Base-by-base conservation (phyloP, 2,113 vertebrate genomes). In the Tringa solitaria region DNA sequence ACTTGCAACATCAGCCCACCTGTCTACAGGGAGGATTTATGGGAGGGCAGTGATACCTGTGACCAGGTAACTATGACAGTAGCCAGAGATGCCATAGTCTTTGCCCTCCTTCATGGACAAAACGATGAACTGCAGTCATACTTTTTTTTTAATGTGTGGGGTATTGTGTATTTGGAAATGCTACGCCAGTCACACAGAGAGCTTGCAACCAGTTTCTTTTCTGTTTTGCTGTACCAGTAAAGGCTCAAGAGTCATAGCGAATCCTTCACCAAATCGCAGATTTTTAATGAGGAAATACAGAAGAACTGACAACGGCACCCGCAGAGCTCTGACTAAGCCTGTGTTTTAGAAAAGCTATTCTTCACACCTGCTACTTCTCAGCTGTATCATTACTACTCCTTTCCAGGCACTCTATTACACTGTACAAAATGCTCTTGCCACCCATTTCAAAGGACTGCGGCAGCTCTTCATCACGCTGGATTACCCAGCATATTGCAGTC, bases 311-410 rank as follows among this genome's bases (percentile, higher is more conserved):
- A 86, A 81, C 30, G 56, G 39, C 72, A 59, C 74, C 83, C 86
- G 67, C 79, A 86, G 79, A 81, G 76, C 68, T 96, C 69, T 96
- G 93, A 94, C 77, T 91, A 87, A 92, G 73, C 68, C 77, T 56
- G 23, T 59, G 72, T 84, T 86, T 84, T 33, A 94, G 68, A 70
- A 90, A 78, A 92, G 41, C 46, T 73, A 72, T 94, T 75, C 72
- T 69, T 96, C 81, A 93, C 76, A 86, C 75, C 61, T 83, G 53
- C 75, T 89, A 24, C 35, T 51, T 85, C 56, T 88, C 90, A 86
- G 68, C 72, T 90, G 43, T 60, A 51, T 67, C 74, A 84, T 85
- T 77, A 80, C 46, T 84, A 56, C 78, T 88, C 18, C 75, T 74
- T 85, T 64, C 89, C 81, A 93, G 69, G 82, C 80, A 91, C 64